Percentiles rank a stretch among this genome's conserved stretches.
phyloP scores from a whole-genome alignment of 2,113 vertebrate genomes.

The Podarcis raffonei region DNA sequence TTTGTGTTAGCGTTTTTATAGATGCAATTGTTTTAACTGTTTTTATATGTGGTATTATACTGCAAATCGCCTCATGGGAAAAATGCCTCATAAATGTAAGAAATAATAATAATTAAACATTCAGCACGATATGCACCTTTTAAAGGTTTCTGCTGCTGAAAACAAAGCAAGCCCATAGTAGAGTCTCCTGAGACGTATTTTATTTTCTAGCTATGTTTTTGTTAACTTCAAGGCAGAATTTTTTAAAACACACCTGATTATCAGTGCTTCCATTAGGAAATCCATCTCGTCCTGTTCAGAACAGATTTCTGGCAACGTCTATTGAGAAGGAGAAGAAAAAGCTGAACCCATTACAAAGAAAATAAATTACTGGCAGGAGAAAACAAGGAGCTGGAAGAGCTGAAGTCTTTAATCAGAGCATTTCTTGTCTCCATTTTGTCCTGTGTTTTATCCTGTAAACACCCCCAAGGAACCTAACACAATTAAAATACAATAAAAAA shows the following conservation, averaged over 20 bases:
- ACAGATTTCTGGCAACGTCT: slow-evolving; percentile 94
- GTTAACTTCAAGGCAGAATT: too few relatives aligned
- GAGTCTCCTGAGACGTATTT: neutral
- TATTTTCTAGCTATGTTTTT: neutral
- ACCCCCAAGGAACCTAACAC: neutral
- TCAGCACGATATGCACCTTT: neutral
- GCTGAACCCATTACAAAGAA: slow-evolving; percentile 21
- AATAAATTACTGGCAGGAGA: neutral
- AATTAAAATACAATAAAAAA: neutral
- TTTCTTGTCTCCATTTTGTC: neutral
- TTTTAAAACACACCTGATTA: slow-evolving; percentile 83
- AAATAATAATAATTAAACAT: neutral
- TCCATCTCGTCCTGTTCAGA: slow-evolving; percentile 92
- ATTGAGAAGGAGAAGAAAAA: slow-evolving; percentile 27
- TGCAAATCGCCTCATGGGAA: too few relatives aligned
- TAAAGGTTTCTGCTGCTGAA: neutral
- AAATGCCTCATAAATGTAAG: too few relatives aligned
- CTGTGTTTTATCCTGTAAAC: neutral
- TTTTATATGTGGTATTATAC: too few relatives aligned
- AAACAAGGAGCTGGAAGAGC: neutral
- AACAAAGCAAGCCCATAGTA: neutral
- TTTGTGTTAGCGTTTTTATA: too few relatives aligned
- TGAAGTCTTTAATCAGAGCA: neutral
- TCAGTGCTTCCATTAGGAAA: slow-evolving; percentile 92
- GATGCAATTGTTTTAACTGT: too few relatives aligned